Evolutionary conservation across 2,888 invertebrate genomes (phyloP).

Genomic region (Tetrapedia diversipes): DNA sequence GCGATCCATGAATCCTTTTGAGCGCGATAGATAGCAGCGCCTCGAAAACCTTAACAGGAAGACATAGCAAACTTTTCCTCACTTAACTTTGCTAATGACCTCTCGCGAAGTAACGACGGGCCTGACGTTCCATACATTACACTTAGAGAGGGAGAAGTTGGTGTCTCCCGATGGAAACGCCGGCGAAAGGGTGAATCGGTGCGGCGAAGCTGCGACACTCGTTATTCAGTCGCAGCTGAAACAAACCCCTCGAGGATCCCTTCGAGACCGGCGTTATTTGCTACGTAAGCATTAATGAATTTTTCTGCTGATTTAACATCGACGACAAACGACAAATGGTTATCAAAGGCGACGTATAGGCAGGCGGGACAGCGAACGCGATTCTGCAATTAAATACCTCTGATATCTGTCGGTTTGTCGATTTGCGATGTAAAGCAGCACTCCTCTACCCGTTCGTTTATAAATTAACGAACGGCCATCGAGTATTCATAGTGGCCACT

Average conservation of each 20-base stretch:
- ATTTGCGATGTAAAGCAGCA: too few species aligned
- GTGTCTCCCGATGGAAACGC: slow-evolving; percentile 52
- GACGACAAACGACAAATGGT: too few species aligned
- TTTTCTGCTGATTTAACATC: slow-evolving; percentile 35
- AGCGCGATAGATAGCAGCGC: slow-evolving; percentile 19
- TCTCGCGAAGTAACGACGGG: slow-evolving; percentile 70
- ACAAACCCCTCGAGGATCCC: slow-evolving; percentile 47
- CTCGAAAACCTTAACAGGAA: slow-evolving; percentile 22
- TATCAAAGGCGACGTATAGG: too few species aligned
- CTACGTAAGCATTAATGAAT: slow-evolving; percentile 40
- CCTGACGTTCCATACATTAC: slow-evolving; percentile 74
- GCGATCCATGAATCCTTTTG: slow-evolving; percentile 35
- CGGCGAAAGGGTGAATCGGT: slow-evolving; percentile 56
- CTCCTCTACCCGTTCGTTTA: too few species aligned
- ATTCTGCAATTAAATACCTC: too few species aligned
- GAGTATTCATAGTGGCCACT: too few species aligned
- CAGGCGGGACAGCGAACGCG: too few species aligned
- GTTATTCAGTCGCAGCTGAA: slow-evolving; percentile 60
- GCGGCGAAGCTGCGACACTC: slow-evolving; percentile 57
- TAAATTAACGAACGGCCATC: too few species aligned
- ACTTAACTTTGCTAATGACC: slow-evolving; percentile 70
- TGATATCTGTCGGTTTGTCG: too few species aligned
- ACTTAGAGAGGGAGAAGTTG: slow-evolving; percentile 11
- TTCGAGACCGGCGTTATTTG: slow-evolving; percentile 18
- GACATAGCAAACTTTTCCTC: slow-evolving; percentile 59